Base-by-base conservation (phyloP, 2,113 vertebrate species). In the Halcyon senegalensis region DNA sequence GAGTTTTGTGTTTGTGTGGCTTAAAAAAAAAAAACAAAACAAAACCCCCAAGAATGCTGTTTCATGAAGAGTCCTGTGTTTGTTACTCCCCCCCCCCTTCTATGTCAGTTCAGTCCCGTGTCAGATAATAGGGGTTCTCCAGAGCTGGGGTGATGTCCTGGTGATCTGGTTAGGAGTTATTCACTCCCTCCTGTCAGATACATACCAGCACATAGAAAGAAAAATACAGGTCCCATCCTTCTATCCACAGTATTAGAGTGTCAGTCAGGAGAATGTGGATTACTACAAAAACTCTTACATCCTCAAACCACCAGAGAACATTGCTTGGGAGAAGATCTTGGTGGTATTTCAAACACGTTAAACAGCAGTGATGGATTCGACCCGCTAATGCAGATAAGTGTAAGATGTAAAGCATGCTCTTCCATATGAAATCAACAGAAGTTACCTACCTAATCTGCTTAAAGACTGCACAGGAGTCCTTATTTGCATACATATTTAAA, bases 261-360 rank as follows among this genome's bases (percentile, higher is more conserved):
- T 24, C 63, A 9, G 28, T 46, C 16, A 28, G 74, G 37, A 63
- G 46, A 82, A 72, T 62, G 1, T 41, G 37, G 51, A 78, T 5
- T 9, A 8, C 11, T 27, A 13, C 39, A 67, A 10, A 37, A 30
- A 79, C 41, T 50, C 35, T 72, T 31, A 55, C 11, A 50, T 7
- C 28, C 74, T 63, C 23, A 67, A 33, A 59, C 43, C 14, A 28
- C 31, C 75, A 6, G 28, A 92, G 75, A 76, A 43, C 15, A 9
- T 9, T 10, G 13, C 16, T 0, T 88, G 70, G 58, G n/a, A 92
- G 75, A 67, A 79, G 31, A 39, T 1, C 4, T 0, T n/a, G 9
- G 14, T 53, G 46, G 20, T 7, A 46, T 92, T 76, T 83, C 48
- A 69, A 59, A 20, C 8, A 16, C 31, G 10, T 64, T 51, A 56